Conservation (phyloP, 2,113 vertebrate species). For the Martes martes region DNA sequence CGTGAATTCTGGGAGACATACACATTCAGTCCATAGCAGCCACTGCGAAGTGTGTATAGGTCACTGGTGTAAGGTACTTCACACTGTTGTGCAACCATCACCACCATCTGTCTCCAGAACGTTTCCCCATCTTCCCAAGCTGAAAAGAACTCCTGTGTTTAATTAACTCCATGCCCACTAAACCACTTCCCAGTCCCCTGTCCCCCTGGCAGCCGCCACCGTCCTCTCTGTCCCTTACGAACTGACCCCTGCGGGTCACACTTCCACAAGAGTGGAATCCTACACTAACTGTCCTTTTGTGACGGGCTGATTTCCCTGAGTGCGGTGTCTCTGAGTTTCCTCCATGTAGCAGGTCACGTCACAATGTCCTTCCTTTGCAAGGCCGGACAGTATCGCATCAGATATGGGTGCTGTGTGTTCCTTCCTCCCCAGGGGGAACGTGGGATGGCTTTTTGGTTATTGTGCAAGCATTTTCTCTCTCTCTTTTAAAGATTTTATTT, state of each 20-base stretch:
- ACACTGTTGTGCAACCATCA: fast-evolving
- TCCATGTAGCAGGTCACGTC: fast-evolving
- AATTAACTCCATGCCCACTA: too few species aligned
- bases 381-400: not conserved
- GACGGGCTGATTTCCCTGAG: not conserved
- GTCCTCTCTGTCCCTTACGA: not conserved
- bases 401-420: fast-evolving
- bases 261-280: not conserved
- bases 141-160: not conserved
- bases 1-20: not conserved
- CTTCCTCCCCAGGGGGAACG: fast-evolving
- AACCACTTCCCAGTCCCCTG: not conserved
- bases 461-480: too few species aligned
- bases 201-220: not conserved
- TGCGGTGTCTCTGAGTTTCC: not conserved
- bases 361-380: not conserved
- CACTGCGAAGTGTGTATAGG: too few species aligned
- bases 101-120: not conserved
- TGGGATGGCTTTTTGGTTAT: not conserved
- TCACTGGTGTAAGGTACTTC: too few species aligned
- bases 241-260: not conserved
- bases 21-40: not conserved
- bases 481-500: too few species aligned
- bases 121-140: not conserved
- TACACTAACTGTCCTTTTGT: not conserved